Percentiles rank a stretch among this genome's conserved stretches.
Evolutionary conservation across 2,113 vertebrate species (phyloP).

Genomic region (Callopanchax toddi): DNA sequence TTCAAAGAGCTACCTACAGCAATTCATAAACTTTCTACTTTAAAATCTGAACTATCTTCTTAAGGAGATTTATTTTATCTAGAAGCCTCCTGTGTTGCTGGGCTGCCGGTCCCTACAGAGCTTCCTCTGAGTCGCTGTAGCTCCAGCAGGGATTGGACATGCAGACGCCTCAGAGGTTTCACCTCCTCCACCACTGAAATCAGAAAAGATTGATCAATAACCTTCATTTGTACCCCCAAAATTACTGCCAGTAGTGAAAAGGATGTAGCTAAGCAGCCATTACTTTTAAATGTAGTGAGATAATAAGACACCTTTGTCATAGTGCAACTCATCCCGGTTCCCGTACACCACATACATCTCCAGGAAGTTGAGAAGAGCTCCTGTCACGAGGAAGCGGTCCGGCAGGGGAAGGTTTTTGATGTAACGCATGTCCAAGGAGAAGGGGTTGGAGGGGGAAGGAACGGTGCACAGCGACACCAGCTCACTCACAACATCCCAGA

Average conservation of each 20-base stretch:
- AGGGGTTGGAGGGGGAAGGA: constrained; percentile 81
- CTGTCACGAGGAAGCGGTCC: constrained; percentile 77
- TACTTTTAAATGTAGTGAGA: too few relatives aligned
- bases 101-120: background rate
- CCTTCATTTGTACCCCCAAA: too few relatives aligned
- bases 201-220: background rate
- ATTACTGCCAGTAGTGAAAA: background rate
- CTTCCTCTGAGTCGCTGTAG: constrained; percentile 50
- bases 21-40: background rate
- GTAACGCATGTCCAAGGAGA: constrained; percentile 81
- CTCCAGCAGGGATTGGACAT: constrained; percentile 75
- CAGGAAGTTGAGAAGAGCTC: constrained; percentile 80
- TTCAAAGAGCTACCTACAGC: background rate
- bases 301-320: constrained; percentile 64
- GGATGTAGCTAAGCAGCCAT: too few relatives aligned
- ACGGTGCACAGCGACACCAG: constrained; percentile 80
- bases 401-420: constrained; percentile 77
- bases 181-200: constrained; percentile 79
- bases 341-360: constrained; percentile 77
- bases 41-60: background rate
- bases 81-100: background rate
- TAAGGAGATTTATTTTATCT: constrained; percentile 3
- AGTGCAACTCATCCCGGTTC: constrained; percentile 74
- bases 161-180: constrained; percentile 74
- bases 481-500: constrained; percentile 83